Evolutionary conservation across 2,888 invertebrate species (phyloP), one percentile per base, ranked within the genome.

Genomic region (Rhorus exstirpatorius): DNA sequence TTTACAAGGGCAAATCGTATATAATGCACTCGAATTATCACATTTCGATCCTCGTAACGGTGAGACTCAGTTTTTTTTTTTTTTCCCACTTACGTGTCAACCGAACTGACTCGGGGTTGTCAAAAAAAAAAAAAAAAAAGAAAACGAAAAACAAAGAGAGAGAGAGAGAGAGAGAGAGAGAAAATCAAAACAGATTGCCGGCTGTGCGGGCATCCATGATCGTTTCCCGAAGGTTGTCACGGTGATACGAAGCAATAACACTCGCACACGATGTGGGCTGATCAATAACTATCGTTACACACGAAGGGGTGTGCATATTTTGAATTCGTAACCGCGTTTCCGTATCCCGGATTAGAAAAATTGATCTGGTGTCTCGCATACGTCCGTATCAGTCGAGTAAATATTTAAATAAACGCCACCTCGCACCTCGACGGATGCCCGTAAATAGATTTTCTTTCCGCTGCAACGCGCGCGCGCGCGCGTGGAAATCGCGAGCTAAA

Each of bases 141-240:
- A 79, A 77, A 65, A 24, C 76, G 78, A 78, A 84, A 53, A 81
- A 67, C 76, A 79, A 81, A 81, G 68, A 31, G n/a, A n/a, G n/a
- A n/a, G n/a, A n/a, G n/a, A n/a, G n/a, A n/a, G n/a, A n/a, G n/a
- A n/a, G n/a, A n/a, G n/a, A n/a, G n/a, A n/a, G n/a, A n/a, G n/a
- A n/a, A n/a, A n/a, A n/a, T n/a, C n/a, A 84, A 83, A 80, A 86
- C 77, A 26, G 21, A 68, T 83, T 78, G 84, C 85, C 86, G 85
- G 82, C 84, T 84, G 85, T 86, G 88, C 84, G n/a, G 88, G 87
- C 87, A 84, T 88, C 88, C 91, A 90, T 91, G 86, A 87, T 88
- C 92, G 90, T 91, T 90, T 91, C 88, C 74, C 71, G 46, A 17
- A 21, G 68, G 91, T 92, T 87, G 86, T 84, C 86, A 90, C 84